Evolutionary conservation across 2,797 vertebrate genomes (phyloP).

Genomic region (Centroberyx gerrardi): DNA sequence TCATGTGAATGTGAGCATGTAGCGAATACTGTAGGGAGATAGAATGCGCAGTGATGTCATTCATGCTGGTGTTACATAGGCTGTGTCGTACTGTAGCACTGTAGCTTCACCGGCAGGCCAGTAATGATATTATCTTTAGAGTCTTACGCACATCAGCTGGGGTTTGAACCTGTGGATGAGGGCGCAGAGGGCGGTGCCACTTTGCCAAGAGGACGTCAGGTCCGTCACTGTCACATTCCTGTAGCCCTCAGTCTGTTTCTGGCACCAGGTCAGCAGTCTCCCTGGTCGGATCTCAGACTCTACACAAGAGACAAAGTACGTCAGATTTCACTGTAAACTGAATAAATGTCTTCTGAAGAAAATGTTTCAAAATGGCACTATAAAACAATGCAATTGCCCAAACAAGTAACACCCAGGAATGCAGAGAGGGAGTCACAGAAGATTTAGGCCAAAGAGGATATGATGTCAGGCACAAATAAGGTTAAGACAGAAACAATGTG

Average conservation of each 20-base stretch:
- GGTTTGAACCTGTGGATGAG: conserved; percentile 96
- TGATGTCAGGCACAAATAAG: conserved; percentile 36
- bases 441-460: conserved; percentile 10
- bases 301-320: conserved; percentile 64
- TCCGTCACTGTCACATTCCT: conserved; percentile 89
- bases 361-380: too few relatives aligned
- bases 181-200: conserved; percentile 92
- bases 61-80: neutral
- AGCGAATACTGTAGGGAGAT: neutral
- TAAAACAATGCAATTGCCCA: conserved; percentile 3
- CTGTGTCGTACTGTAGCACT: neutral
- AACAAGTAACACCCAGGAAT: neutral
- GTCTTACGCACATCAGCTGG: conserved; percentile 91
- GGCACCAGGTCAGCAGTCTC: conserved; percentile 96
- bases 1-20: neutral
- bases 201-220: conserved; percentile 93
- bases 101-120: conserved; percentile 15
- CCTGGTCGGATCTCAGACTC: conserved; percentile 94
- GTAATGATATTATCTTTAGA: neutral
- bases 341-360: too few relatives aligned
- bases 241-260: conserved; percentile 95
- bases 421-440: neutral
- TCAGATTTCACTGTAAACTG: neutral
- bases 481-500: conserved; percentile 17
- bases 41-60: neutral